phyloP scores from a whole-genome alignment of 2,888 invertebrate genomes.

The Cheilosia scutellata region DNA sequence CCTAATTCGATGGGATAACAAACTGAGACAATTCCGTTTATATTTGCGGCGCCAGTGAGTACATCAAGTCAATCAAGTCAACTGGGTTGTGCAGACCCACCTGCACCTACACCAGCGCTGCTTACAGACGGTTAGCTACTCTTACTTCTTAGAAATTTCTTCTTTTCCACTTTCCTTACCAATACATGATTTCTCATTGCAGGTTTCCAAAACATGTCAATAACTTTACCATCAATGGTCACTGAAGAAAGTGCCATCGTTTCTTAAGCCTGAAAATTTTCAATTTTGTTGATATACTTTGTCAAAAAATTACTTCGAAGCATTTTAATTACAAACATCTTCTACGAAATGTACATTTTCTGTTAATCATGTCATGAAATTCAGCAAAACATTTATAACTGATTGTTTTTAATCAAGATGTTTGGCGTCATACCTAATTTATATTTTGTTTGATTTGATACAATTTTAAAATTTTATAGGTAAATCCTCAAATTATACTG shows the following conservation, averaged over 20 bases:
- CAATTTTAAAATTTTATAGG: too few relatives aligned
- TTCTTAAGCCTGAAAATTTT: constrained; percentile 68
- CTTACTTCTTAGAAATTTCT: too few relatives aligned
- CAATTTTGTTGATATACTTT: too few relatives aligned
- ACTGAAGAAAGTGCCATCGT: constrained; percentile 73
- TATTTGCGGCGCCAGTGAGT: constrained; percentile 27
- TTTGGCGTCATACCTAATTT: too few relatives aligned
- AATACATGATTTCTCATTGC: constrained; percentile 5
- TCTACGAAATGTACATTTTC: too few relatives aligned
- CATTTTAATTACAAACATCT: too few relatives aligned
- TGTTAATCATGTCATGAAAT: too few relatives aligned
- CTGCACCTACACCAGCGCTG: constrained; percentile 23
- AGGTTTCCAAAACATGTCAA: constrained; percentile 83
- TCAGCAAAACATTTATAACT: too few relatives aligned
- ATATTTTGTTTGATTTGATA: too few relatives aligned
- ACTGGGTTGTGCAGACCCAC: background rate
- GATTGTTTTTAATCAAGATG: too few relatives aligned
- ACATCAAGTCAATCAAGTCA: constrained; percentile 33
- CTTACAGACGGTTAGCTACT: constrained; percentile 56
- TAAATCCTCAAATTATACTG: too few relatives aligned
- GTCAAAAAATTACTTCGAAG: too few relatives aligned
- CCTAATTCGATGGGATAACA: constrained; percentile 10
- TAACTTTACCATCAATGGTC: constrained; percentile 76
- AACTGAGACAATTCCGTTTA: constrained; percentile 11
- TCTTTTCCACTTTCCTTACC: background rate